Percentiles rank a stretch among this genome's conserved stretches.
phyloP scores from a whole-genome alignment of 2,888 invertebrate species.

The Tachina lurida region DNA sequence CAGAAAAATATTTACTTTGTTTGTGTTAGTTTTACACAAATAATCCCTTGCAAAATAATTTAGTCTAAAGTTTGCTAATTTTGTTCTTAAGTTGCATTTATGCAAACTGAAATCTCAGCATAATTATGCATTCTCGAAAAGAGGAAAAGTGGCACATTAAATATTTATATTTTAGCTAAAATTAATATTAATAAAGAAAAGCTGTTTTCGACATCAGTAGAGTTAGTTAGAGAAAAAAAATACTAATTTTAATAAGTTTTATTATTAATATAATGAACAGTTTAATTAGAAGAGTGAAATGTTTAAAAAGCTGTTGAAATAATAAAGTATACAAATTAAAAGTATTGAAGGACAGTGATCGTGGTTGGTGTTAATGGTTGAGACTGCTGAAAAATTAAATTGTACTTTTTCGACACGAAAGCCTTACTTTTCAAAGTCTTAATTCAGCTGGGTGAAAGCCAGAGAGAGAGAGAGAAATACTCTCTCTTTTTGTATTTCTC shows the following conservation, averaged over 20 bases:
- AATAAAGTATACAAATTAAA: background rate
- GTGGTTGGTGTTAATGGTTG: background rate
- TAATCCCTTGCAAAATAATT: conserved; percentile 50
- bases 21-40: conserved; percentile 18
- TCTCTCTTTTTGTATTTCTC: too few species aligned
- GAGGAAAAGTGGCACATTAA: conserved; percentile 37
- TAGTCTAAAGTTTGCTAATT: conserved; percentile 53
- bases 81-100: conserved; percentile 41
- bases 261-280: conserved; percentile 35
- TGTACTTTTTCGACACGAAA: too few species aligned
- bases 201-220: conserved; percentile 13
- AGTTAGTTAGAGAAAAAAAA: background rate
- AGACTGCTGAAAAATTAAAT: too few species aligned
- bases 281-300: background rate
- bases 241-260: conserved; percentile 12
- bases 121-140: conserved; percentile 42
- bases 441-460: too few species aligned
- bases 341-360: background rate
- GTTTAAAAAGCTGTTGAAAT: conserved; percentile 31
- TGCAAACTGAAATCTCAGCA: conserved; percentile 43
- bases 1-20: background rate
- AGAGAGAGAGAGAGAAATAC: too few species aligned
- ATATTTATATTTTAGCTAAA: conserved; percentile 18
- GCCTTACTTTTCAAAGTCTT: too few species aligned
- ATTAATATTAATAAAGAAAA: conserved; percentile 42